A percentile compares a stretch with the other conserved stretches of the same genome.
These are phyloP conservation scores for Chelonus insularis DNA, from an alignment of 1,140 invertebrate species.

Conservation along the genomic window DNA sequence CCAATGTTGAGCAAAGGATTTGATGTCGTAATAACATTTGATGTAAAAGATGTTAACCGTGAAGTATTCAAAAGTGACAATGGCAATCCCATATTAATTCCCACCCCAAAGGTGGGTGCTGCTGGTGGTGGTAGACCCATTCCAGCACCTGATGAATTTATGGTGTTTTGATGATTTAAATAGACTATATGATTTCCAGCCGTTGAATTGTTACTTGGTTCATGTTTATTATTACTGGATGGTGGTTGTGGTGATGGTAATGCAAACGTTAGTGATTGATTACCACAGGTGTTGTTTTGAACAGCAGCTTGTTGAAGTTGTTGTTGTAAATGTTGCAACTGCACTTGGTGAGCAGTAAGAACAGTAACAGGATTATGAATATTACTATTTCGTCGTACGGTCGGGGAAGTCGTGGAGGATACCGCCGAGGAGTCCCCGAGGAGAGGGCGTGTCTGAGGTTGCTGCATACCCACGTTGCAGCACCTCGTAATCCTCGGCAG, in stretches of 20 bases:
- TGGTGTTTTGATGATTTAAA: constrained; percentile 57
- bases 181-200: constrained; percentile 60
- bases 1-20: constrained; percentile 59
- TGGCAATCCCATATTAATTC: constrained; percentile 61
- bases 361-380: constrained; percentile 52
- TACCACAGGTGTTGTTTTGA: constrained; percentile 58
- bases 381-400: constrained; percentile 42
- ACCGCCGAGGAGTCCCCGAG: constrained; percentile 57
- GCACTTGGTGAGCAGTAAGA: constrained; percentile 62
- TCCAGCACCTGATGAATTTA: constrained; percentile 59
- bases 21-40: constrained; percentile 58
- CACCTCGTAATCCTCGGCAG: constrained; percentile 61
- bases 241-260: constrained; percentile 25
- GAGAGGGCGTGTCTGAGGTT: constrained; percentile 64
- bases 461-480: constrained; percentile 64
- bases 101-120: constrained; percentile 61
- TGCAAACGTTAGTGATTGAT: constrained; percentile 59
- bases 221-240: constrained; percentile 48
- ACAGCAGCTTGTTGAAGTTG: constrained; percentile 49
- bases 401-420: constrained; percentile 62
- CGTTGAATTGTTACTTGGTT: constrained; percentile 47
- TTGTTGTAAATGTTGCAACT: constrained; percentile 63
- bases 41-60: constrained; percentile 54
- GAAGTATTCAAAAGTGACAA: constrained; percentile 56
- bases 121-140: constrained; percentile 61